phyloP scores from a whole-genome alignment of 1,140 invertebrate species.

The Solenopsis invicta region DNA sequence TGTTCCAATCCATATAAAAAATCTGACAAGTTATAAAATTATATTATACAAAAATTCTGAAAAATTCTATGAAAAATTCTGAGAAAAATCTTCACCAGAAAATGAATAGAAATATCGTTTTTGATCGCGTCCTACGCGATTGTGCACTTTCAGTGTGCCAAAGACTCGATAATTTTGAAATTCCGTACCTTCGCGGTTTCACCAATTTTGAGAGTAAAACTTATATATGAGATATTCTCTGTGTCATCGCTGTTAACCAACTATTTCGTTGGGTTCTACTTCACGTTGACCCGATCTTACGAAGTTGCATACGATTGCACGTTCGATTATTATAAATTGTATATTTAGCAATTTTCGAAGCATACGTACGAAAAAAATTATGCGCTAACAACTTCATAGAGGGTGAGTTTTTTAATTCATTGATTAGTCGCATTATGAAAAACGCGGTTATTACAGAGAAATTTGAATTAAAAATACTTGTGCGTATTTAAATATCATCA shows the following conservation, averaged over 20 bases:
- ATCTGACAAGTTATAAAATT: too few species aligned
- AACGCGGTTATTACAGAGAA: neutral
- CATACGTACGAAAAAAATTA: neutral
- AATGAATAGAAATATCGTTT: too few species aligned
- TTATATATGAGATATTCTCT: neutral
- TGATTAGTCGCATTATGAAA: too few species aligned
- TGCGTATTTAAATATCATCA: slow-evolving; percentile 7
- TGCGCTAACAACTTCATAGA: too few species aligned
- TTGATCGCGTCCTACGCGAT: neutral
- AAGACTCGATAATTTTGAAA: slow-evolving; percentile 13
- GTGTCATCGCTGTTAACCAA: neutral
- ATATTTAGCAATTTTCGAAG: neutral
- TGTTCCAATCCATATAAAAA: too few species aligned
- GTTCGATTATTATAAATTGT: neutral
- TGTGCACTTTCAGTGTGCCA: neutral
- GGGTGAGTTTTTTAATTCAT: too few species aligned
- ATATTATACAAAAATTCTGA: too few species aligned
- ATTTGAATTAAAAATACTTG: neutral
- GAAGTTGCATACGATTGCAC: neutral
- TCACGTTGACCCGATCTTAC: neutral
- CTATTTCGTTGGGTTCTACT: slow-evolving; percentile 13
- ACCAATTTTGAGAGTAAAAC: neutral
- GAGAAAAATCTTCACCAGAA: too few species aligned
- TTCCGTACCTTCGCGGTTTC: neutral
- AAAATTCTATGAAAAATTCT: too few species aligned